A percentile compares a stretch with the other conserved stretches of the same genome.
Evolutionary conservation across 1,140 invertebrate species (phyloP).

Genomic region (Pogonus chalceus): DNA sequence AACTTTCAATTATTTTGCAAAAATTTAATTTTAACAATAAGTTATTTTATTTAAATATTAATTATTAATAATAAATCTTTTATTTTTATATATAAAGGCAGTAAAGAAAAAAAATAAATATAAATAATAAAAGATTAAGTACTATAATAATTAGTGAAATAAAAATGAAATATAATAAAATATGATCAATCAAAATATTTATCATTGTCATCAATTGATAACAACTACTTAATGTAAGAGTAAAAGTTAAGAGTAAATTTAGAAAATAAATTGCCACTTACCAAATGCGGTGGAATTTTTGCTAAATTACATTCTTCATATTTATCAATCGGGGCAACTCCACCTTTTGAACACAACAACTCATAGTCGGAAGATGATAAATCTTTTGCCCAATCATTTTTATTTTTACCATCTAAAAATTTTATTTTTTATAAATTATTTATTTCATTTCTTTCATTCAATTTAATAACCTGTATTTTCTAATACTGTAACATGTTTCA

Average conservation of each 20-base stretch:
- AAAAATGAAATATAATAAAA: background rate
- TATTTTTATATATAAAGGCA: background rate
- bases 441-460: background rate
- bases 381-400: conserved; percentile 42
- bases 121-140: background rate
- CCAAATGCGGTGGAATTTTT: conserved; percentile 45
- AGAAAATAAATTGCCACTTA: too few relatives aligned
- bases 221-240: too few relatives aligned
- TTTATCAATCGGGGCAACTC: conserved; percentile 37
- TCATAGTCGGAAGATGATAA: conserved; percentile 49
- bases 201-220: too few relatives aligned
- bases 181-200: too few relatives aligned
- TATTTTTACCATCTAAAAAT: conserved; percentile 44
- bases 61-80: background rate
- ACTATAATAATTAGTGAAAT: background rate
- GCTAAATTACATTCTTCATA: conserved; percentile 53
- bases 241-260: too few relatives aligned
- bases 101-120: conserved; percentile 4
- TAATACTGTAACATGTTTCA: conserved; percentile 44
- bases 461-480: conserved; percentile 38
- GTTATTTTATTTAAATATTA: too few relatives aligned
- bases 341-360: conserved; percentile 55
- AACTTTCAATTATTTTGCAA: too few relatives aligned
- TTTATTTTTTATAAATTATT: conserved; percentile 8
- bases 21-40: too few relatives aligned